Evolutionary conservation across 30 jellyfish, hydroid and myxozoan species (phyloP), one percentile per base, ranked within the genome.

Genomic region (Aurelia coerulea): DNA sequence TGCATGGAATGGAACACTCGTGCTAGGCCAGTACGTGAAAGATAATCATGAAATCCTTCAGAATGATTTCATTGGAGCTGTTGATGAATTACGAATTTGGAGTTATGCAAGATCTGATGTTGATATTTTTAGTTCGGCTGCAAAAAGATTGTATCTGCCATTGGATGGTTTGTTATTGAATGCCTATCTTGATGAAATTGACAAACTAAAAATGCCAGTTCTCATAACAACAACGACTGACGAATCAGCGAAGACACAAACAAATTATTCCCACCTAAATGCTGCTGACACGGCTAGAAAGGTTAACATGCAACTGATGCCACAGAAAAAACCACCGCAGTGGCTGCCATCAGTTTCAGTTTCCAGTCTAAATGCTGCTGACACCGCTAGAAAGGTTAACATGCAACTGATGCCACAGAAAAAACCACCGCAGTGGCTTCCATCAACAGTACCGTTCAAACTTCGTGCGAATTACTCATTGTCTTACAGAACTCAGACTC

Each of bases 71-170:
- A 33, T 54, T 23, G 95, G 95, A 29, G 90, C 89, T 2, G 80
- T 86, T 17, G 90, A 86, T 46, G 95, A 86, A 73, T 58, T 86
- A 34, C 58, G 95, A 29, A 39, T 86, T 39, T 86, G 95, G 95
- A 72, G 67, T 13, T 86, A 75, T 56, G 95, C 80, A 33, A 54
- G 89, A 52, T 76, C 90, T 9, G 34, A 8, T 5, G 10, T 32
- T 65, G 90, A 86, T 33, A 72, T 78, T 8, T 62, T n/a, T 16
- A 68, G 56, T 15, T 10, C 58, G 1, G 79, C 95, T 14, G 50
- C 42, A 34, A 56, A 50, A 23, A 53, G 90, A 50, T 32, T 75
- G 11, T 65, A 50, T 50, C 53, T 65, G 39, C 90, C 95, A 16
- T 6, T 11, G 29, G 78, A 75, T 35, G 95, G 95, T 5, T 67